Evolutionary conservation across 2,888 invertebrate genomes (phyloP), one percentile per base, ranked within the genome.

Genomic region (Rhaphigaster nebulosa): DNA sequence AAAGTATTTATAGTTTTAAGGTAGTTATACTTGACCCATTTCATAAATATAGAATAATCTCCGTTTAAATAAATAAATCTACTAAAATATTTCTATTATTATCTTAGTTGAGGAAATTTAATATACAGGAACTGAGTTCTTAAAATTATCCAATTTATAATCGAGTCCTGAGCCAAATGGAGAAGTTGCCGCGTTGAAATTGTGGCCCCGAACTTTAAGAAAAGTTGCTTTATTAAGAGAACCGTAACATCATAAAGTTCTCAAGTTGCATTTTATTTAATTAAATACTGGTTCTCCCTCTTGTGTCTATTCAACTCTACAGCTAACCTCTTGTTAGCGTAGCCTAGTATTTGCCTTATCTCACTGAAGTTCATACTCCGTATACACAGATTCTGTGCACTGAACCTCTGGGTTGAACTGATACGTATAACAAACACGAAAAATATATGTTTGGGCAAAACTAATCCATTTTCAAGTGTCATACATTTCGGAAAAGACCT

Each of bases 181-280:
- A 23, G 70, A 76, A 76, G 70, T 76, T 76, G 34, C 34, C 34
- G 70, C 18, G 34, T 38, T 38, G 38, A 76, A 76, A 76, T 76
- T 76, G 70, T 76, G 70, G 70, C 70, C 23, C 29, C 0, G 5
- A 76, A 76, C 70, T 76, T 76, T 76, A 76, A 76, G 70, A 76
- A 76, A 38, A 76, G 34, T 76, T 76, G 70, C 34, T 76, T 76
- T 76, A 76, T 76, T 76, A 76, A 34, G 70, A 76, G 70, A 76
- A 76, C 20, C 70, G 70, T 38, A 76, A 76, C 70, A 76, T 76
- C 34, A 38, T 76, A 38, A 76, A 76, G 70, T 76, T 76, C 38
- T 76, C 38, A 76, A 76, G 70, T 23, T 34, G 70, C 70, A 76
- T 76, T 38, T 76, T 38, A 76, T 76, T 76, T 76, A 76, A 76